A percentile compares a stretch with the other conserved stretches of the same genome.
Evolutionary conservation across 2,888 invertebrate genomes (phyloP).

Genomic region (Zelleria hepariella): DNA sequence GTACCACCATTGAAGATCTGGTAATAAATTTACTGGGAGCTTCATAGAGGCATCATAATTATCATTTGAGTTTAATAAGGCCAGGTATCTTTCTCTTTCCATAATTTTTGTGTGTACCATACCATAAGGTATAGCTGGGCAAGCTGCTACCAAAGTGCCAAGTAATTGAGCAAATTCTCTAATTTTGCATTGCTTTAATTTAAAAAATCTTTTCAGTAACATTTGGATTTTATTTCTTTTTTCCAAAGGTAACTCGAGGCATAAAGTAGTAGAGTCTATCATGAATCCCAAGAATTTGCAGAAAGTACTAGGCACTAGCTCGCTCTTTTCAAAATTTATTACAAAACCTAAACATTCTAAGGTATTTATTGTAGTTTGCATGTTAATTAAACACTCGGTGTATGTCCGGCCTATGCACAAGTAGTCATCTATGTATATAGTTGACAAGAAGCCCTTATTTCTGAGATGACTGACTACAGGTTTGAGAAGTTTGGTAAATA

Average conservation of each 20-base stretch:
- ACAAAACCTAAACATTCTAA: not conserved
- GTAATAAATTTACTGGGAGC: too few relatives aligned
- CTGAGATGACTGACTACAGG: not conserved
- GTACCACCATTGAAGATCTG: too few relatives aligned
- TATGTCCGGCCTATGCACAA: not conserved
- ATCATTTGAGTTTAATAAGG: not conserved
- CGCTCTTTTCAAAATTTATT: not conserved
- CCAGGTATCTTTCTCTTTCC: constrained; percentile 8
- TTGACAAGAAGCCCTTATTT: not conserved
- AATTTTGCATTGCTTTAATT: too few relatives aligned
- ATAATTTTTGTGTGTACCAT: constrained; percentile 9
- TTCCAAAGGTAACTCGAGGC: not conserved
- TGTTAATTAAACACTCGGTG: not conserved
- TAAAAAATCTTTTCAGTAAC: too few relatives aligned
- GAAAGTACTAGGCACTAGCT: not conserved
- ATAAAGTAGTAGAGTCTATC: not conserved
- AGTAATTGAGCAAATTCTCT: constrained; percentile 11
- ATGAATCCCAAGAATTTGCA: constrained; percentile 1
- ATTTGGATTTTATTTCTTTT: not conserved
- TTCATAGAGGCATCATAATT: too few relatives aligned
- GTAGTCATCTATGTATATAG: not conserved
- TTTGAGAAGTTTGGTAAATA: not conserved
- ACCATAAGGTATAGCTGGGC: constrained; percentile 10
- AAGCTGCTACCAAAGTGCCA: constrained; percentile 10
- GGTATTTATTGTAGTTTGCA: not conserved